Evolutionary conservation across 2,888 invertebrate genomes (phyloP), one percentile per base, ranked within the genome.

Genomic region (Hydrotaea cyrtoneurina): DNA sequence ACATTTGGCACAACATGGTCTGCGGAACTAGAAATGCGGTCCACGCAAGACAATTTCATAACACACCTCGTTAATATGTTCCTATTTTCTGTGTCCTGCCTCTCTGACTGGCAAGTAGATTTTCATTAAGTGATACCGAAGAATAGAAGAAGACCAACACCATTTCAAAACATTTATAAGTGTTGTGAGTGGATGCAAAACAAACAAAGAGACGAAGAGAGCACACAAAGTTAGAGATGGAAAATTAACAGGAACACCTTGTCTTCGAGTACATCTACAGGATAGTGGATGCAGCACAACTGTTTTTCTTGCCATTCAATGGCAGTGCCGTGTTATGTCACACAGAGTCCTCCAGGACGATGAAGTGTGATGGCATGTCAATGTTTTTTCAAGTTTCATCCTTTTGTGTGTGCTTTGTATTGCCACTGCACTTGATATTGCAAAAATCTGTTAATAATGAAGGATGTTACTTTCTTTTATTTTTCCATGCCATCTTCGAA

Each of bases 91-190:
- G 10, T 59, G 43, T 74, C 57, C 21, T 73, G 21, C 26, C n/a
- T n/a, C n/a, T n/a, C 19, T 71, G 39, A 53, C 43, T 31, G 26
- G 78, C 71, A 78, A 72, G 75, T 64, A 79, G 82, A 82, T 79
- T 78, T 82, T 78, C 78, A 82, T 76, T 82, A 79, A 82, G 78
- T 64, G 78, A 82, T 82, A 79, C 78, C 69, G 62, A 82, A 23
- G 64, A 53, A 53, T 75, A 36, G 15, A 62, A 46, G 43, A 71
- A 36, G 36, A 31, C 31, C 66, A 69, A 77, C 66, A 77, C 77
- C 66, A 69, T 55, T 46, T 23, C 57, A 64, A 72, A 19, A 21
- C 53, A 53, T 21, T 39, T 53, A 53, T 50, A 74, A 79, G 78
- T 75, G 31, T 36, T 82, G 17, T 43, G 75, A 82, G 71, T 82